Percentiles rank a stretch among this genome's conserved stretches.
Evolutionary conservation across 2,888 invertebrate species (phyloP).

Genomic region (Hirtodrosophila alboralis): DNA sequence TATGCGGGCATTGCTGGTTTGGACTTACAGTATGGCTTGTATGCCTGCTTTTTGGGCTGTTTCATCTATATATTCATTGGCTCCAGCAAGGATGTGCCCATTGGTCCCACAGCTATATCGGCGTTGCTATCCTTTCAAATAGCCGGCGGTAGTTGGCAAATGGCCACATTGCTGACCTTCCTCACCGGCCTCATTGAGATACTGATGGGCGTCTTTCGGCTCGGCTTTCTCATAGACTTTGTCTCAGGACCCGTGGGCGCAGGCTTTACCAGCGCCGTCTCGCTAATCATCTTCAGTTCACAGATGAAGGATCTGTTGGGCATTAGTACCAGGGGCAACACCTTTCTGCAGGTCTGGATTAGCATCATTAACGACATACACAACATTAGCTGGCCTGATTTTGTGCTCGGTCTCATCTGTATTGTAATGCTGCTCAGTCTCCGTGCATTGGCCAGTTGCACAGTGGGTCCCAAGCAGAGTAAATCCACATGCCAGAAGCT

Average conservation of each 20-base stretch:
- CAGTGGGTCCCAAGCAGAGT: slow-evolving; percentile 86
- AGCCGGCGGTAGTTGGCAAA: slow-evolving; percentile 87
- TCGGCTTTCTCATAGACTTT: slow-evolving; percentile 95
- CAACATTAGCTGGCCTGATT: slow-evolving; percentile 89
- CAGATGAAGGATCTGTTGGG: slow-evolving; percentile 94
- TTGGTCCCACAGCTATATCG: slow-evolving; percentile 96
- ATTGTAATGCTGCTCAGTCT: slow-evolving; percentile 90
- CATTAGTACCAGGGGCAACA: slow-evolving; percentile 89
- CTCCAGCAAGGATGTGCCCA: slow-evolving; percentile 95
- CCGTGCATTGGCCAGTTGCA: slow-evolving; percentile 89
- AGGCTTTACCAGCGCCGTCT: slow-evolving; percentile 95
- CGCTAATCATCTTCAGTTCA: slow-evolving; percentile 93
- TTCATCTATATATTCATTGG: slow-evolving; percentile 95
- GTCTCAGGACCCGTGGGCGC: slow-evolving; percentile 95
- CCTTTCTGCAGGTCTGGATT: slow-evolving; percentile 92
- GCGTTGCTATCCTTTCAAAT: slow-evolving; percentile 94
- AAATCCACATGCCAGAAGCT: slow-evolving; percentile 86
- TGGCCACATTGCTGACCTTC: slow-evolving; percentile 90
- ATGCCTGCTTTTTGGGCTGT: slow-evolving; percentile 95
- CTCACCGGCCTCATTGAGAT: slow-evolving; percentile 90
- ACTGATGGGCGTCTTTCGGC: slow-evolving; percentile 91
- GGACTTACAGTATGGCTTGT: slow-evolving; percentile 94
- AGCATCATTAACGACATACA: slow-evolving; percentile 89
- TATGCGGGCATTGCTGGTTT: slow-evolving; percentile 92
- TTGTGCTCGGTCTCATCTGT: slow-evolving; percentile 90